phyloP scores from a whole-genome alignment of 2,113 vertebrate genomes.

The Butorides virescens region DNA sequence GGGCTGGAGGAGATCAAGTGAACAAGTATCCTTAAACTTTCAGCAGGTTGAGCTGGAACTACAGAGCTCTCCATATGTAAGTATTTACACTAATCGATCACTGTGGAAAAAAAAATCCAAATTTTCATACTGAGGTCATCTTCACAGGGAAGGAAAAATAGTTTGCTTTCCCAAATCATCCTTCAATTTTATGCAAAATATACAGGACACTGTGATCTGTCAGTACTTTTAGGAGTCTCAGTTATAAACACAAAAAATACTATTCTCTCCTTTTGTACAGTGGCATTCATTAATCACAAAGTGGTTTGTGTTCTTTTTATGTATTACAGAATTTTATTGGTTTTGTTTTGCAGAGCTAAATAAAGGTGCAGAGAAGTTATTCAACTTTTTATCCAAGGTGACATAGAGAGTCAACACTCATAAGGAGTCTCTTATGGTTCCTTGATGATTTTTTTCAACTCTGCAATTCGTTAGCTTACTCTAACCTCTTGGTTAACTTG shows the following conservation, averaged over 20 bases:
- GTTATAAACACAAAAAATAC: background rate
- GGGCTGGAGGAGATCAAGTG: background rate
- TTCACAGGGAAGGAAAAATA: background rate
- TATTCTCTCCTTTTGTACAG: background rate
- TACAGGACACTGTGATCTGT: background rate
- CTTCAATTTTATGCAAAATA: background rate
- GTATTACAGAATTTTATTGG: background rate
- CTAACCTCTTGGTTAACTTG: background rate
- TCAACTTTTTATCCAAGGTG: background rate
- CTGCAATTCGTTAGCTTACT: background rate
- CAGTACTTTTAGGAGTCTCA: background rate
- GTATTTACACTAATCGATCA: background rate
- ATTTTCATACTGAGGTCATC: background rate
- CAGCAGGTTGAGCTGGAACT: background rate
- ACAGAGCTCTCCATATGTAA: background rate
- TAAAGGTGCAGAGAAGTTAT: background rate
- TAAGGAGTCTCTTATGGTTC: background rate
- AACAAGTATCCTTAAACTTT: background rate
- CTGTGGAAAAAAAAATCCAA: background rate
- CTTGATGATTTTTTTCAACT: background rate
- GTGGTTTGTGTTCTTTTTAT: background rate
- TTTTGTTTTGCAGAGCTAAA: background rate
- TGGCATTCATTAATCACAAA: background rate
- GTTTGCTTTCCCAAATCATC: background rate
- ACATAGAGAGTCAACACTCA: accelerated